A percentile compares a stretch with the other conserved stretches of the same genome.
These are phyloP conservation scores for Corythoichthys intestinalis DNA, from an alignment of 2,113 vertebrate species.

Conservation along the genomic window DNA sequence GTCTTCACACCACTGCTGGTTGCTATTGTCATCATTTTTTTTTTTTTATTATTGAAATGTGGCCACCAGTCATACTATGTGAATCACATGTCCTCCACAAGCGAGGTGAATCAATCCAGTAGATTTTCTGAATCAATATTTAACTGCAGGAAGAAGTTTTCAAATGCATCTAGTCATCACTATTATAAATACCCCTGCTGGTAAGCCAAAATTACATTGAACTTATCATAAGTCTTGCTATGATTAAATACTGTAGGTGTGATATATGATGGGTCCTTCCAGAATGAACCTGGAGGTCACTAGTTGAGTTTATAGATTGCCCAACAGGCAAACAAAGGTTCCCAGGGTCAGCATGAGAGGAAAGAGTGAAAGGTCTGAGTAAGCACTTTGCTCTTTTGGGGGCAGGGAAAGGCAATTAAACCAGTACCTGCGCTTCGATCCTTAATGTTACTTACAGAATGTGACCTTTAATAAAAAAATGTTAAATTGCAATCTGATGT, in stretches of 20 bases:
- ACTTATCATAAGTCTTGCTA: not conserved
- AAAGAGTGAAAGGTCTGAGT: constrained; percentile 53
- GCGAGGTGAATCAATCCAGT: too few species aligned
- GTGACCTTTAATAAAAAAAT: not conserved
- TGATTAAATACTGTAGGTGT: constrained; percentile 1
- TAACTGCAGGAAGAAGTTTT: too few species aligned
- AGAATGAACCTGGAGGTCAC: constrained; percentile 55
- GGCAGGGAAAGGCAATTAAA: constrained; percentile 17
- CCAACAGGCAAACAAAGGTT: constrained; percentile 43
- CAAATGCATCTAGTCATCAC: too few species aligned
- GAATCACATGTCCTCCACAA: too few species aligned
- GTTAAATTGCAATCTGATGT: too few species aligned
- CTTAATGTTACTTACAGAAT: not conserved
- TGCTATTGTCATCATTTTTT: too few species aligned
- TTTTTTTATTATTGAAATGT: too few species aligned
- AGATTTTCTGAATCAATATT: too few species aligned
- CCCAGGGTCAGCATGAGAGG: constrained; percentile 54
- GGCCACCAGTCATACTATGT: too few species aligned
- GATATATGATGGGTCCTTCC: constrained; percentile 18
- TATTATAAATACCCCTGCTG: too few species aligned
- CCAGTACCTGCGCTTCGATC: constrained; percentile 19
- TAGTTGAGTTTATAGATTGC: constrained; percentile 35
- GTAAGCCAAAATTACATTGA: not conserved
- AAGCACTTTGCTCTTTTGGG: constrained; percentile 50
- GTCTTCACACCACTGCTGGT: too few species aligned